Percentiles rank a stretch among this genome's conserved stretches.
Evolutionary conservation across 2,113 vertebrate species (phyloP).

Genomic region (Probosciger aterrimus): DNA sequence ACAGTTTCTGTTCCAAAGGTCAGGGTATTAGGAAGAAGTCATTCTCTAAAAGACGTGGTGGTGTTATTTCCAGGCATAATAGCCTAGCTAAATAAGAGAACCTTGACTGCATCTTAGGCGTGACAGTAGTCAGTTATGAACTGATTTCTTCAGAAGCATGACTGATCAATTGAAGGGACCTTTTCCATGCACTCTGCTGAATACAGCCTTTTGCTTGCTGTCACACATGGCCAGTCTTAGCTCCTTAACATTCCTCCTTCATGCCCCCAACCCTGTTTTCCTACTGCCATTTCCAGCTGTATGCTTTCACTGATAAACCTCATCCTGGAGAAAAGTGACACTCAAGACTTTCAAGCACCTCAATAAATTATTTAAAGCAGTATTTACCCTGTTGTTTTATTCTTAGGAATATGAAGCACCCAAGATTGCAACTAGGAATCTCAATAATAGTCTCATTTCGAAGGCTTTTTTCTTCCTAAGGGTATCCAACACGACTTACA

Average conservation of each 20-base stretch:
- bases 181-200: not conserved
- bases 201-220: not conserved
- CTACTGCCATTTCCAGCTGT: not conserved
- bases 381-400: slow-evolving; percentile 24
- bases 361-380: slow-evolving; percentile 48
- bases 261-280: not conserved
- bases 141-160: not conserved
- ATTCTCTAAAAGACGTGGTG: not conserved
- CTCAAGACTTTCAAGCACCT: not conserved
- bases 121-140: not conserved
- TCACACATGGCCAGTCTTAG: not conserved
- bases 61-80: not conserved
- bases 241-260: not conserved
- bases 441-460: slow-evolving; percentile 2
- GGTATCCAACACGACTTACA: not conserved
- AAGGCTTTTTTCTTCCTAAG: not conserved
- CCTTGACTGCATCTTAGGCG: not conserved
- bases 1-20: not conserved
- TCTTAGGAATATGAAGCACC: slow-evolving; percentile 27
- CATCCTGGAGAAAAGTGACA: not conserved
- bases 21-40: not conserved
- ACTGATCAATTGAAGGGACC: not conserved
- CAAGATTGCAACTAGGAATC: not conserved
- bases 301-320: not conserved
- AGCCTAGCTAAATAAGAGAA: not conserved